phyloP scores from a whole-genome alignment of 2,888 invertebrate genomes.

The Cephus pulcher region DNA sequence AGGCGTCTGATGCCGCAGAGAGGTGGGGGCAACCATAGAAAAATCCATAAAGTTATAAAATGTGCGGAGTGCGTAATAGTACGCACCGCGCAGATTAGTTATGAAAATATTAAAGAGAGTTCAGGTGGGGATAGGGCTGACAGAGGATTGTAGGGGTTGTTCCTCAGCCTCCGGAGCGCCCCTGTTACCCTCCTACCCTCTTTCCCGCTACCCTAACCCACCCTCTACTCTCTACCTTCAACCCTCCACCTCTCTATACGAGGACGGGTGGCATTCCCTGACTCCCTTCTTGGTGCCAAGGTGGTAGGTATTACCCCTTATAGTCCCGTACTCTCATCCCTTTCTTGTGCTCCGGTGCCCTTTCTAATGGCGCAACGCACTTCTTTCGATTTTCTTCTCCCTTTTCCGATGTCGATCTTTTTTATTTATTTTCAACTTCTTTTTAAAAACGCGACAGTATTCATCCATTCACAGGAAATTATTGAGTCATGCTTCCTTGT shows the following conservation, averaged over 20 bases:
- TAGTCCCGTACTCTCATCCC: slow-evolving; percentile 3
- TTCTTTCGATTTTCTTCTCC: slow-evolving; percentile 13
- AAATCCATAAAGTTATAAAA: slow-evolving; percentile 78
- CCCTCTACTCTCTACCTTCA: slow-evolving; percentile 13
- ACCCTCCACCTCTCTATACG: not conserved
- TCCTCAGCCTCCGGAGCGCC: slow-evolving; percentile 34
- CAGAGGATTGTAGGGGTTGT: slow-evolving; percentile 9
- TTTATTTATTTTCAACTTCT: slow-evolving; percentile 19
- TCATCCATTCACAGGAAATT: not conserved
- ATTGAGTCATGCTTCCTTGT: too few species aligned
- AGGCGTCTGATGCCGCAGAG: slow-evolving; percentile 12
- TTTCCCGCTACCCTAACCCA: slow-evolving; percentile 17
- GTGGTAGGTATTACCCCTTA: too few species aligned
- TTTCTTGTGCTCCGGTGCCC: not conserved
- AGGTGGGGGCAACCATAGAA: slow-evolving; percentile 67
- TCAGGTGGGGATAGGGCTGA: slow-evolving; percentile 21
- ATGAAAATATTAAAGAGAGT: slow-evolving; percentile 61
- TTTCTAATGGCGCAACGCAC: slow-evolving; percentile 10
- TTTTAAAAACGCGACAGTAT: slow-evolving; percentile 5
- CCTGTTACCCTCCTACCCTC: slow-evolving; percentile 23
- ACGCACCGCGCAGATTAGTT: slow-evolving; percentile 59
- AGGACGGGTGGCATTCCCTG: too few species aligned
- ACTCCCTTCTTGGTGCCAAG: too few species aligned
- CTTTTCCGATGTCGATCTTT: slow-evolving; percentile 16
- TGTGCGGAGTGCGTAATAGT: slow-evolving; percentile 68